Evolutionary conservation across 2,888 invertebrate genomes (phyloP).

Genomic region (Galerucella pusilla): DNA sequence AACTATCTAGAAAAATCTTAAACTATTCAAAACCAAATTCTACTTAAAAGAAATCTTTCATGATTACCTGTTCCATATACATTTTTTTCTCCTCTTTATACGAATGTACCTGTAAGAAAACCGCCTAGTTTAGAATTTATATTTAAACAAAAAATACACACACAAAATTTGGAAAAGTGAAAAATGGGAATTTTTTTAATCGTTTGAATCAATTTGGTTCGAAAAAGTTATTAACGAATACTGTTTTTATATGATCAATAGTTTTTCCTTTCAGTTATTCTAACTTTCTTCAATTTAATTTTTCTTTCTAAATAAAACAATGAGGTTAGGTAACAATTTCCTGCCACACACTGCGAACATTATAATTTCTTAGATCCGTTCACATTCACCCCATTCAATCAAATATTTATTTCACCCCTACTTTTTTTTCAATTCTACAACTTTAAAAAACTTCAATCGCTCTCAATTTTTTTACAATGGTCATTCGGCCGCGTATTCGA

Average conservation of each 20-base stretch:
- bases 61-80: slow-evolving; percentile 34
- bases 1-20: slow-evolving; percentile 13
- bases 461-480: slow-evolving; percentile 32
- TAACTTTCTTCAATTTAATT: not conserved
- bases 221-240: not conserved
- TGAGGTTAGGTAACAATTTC: not conserved
- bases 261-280: not conserved
- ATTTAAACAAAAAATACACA: not conserved
- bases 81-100: slow-evolving; percentile 36
- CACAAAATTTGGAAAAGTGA: slow-evolving; percentile 2
- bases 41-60: slow-evolving; percentile 22
- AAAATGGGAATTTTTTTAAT: not conserved
- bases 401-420: slow-evolving; percentile 10
- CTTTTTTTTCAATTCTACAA: slow-evolving; percentile 1
- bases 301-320: not conserved
- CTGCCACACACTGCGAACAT: not conserved
- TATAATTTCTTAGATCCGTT: not conserved
- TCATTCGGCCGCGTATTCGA: slow-evolving; percentile 32
- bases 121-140: slow-evolving; percentile 23
- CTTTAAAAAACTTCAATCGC: slow-evolving; percentile 24
- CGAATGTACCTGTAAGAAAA: slow-evolving; percentile 36
- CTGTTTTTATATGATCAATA: not conserved
- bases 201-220: not conserved
- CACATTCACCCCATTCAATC: slow-evolving; percentile 3
- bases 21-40: slow-evolving; percentile 21